phyloP scores from a whole-genome alignment of 2,797 vertebrate species.

The Xenopus petersii region DNA sequence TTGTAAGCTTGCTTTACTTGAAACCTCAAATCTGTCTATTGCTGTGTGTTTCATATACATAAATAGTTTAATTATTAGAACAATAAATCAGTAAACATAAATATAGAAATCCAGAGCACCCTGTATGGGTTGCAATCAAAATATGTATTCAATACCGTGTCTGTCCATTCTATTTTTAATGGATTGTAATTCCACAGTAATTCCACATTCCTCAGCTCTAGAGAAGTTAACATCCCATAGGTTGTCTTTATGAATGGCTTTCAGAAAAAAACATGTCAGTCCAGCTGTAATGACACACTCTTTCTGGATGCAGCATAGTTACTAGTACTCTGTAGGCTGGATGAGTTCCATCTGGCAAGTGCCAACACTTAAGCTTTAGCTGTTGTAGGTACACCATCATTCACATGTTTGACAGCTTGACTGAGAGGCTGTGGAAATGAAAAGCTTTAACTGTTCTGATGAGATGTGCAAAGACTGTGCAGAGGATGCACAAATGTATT shows the following conservation, averaged over 20 bases:
- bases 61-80: no score
- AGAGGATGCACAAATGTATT: neutral
- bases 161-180: conserved; percentile 27
- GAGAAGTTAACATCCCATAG: conserved; percentile 15
- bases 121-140: neutral
- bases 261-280: conserved; percentile 39
- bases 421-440: conserved; percentile 17
- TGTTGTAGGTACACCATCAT: conserved; percentile 26
- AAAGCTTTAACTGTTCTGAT: conserved; percentile 12
- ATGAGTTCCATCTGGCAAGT: conserved; percentile 32
- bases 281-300: conserved; percentile 35
- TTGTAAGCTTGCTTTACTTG: no score
- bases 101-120: neutral
- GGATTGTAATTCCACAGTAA: conserved; percentile 34
- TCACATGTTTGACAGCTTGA: conserved; percentile 28
- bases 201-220: conserved; percentile 27
- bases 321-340: conserved; percentile 12
- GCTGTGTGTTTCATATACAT: no score
- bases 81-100: no score
- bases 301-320: conserved; percentile 8
- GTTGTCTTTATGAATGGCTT: conserved; percentile 41
- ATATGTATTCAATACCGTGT: neutral
- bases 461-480: neutral
- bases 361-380: conserved; percentile 8
- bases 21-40: no score